phyloP scores from a whole-genome alignment of 92 coral and sea anemone genomes.

The Heliopora coerulea region DNA sequence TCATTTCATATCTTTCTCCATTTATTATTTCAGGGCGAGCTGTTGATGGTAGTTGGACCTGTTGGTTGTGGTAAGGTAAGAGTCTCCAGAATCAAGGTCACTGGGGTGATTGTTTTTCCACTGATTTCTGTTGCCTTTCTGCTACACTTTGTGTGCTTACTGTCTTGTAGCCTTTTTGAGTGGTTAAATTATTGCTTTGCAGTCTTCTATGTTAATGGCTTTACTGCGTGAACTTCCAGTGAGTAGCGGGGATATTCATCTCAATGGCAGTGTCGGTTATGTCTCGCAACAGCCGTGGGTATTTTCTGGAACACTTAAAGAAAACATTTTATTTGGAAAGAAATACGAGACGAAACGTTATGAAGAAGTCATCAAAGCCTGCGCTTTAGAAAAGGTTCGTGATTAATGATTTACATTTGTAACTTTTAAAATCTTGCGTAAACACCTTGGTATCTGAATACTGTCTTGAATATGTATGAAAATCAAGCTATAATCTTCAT shows the following conservation, averaged over 20 bases:
- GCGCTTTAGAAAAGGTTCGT: slow-evolving; percentile 82
- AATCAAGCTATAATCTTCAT: too few species aligned
- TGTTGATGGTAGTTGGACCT: slow-evolving; percentile 77
- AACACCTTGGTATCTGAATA: too few species aligned
- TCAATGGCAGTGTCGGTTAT: slow-evolving; percentile 73
- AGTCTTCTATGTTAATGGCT: slow-evolving; percentile 85
- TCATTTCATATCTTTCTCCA: too few species aligned
- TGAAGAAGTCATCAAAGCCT: slow-evolving; percentile 66
- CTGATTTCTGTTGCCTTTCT: too few species aligned
- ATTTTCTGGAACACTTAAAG: slow-evolving; percentile 89
- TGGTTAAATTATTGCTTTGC: not conserved
- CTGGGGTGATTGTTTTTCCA: too few species aligned
- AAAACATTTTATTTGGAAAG: slow-evolving; percentile 90
- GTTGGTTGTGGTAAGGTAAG: slow-evolving; percentile 91
- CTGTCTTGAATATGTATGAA: too few species aligned
- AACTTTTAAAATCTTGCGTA: not conserved
- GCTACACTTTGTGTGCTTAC: too few species aligned
- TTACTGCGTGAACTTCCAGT: slow-evolving; percentile 79
- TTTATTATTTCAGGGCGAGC: slow-evolving; percentile 56
- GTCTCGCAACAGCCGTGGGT: slow-evolving; percentile 95
- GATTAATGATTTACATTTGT: too few species aligned
- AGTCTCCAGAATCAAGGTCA: not conserved
- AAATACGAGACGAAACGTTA: slow-evolving; percentile 60
- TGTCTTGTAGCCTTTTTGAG: too few species aligned
- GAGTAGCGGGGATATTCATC: slow-evolving; percentile 60